Conservation (phyloP, 30 jellyfish, hydroid and myxozoan genomes). For the Clytia hemisphaerica region DNA sequence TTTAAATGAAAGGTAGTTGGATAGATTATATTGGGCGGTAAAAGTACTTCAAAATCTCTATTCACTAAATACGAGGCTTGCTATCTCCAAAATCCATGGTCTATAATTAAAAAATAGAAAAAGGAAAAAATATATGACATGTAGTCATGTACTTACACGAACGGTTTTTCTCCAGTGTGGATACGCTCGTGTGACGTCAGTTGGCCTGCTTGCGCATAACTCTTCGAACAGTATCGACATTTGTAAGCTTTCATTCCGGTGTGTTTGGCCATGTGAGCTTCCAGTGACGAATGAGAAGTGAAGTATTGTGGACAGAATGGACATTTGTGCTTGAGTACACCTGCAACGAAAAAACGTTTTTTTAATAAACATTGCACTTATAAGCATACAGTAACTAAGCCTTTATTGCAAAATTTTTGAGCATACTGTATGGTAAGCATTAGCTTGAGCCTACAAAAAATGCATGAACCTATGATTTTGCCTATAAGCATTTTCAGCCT, state of each 20-base stretch:
- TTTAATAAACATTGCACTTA: too few species aligned
- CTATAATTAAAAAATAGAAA: not conserved
- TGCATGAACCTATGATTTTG: too few species aligned
- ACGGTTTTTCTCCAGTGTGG: conserved; percentile 79
- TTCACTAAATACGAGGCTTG: not conserved
- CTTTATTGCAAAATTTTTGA: too few species aligned
- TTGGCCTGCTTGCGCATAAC: conserved; percentile 77
- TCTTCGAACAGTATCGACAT: conserved; percentile 59
- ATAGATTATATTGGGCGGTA: too few species aligned
- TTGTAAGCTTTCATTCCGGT: conserved; percentile 72
- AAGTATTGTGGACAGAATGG: conserved; percentile 73
- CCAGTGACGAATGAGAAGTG: conserved; percentile 63
- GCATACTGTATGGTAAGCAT: too few species aligned
- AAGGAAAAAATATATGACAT: too few species aligned
- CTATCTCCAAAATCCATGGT: not conserved
- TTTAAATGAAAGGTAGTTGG: too few species aligned
- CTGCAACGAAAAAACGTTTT: too few species aligned
- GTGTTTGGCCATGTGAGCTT: conserved; percentile 67
- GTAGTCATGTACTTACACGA: conserved; percentile 70
- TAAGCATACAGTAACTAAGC: too few species aligned
- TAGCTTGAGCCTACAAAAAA: too few species aligned
- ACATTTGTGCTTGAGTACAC: conserved; percentile 50
- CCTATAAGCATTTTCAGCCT: too few species aligned
- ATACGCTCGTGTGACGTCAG: conserved; percentile 63
- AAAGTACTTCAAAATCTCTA: too few species aligned